Conservation (phyloP, 2,113 vertebrate genomes). For the Montifringilla adamsi region DNA sequence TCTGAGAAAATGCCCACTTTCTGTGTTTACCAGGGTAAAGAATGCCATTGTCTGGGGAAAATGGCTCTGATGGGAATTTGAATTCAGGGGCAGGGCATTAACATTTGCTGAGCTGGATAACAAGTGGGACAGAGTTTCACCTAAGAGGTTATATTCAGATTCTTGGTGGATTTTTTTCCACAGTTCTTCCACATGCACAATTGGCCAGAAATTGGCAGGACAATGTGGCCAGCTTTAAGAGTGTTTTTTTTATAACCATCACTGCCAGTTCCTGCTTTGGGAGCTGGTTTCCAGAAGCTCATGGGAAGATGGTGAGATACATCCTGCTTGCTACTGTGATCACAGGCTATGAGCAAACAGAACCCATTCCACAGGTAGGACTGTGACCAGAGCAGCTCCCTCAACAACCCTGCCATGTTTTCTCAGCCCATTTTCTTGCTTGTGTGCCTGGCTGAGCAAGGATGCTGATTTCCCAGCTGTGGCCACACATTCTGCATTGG, state of each 20-base stretch:
- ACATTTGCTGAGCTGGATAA: neutral
- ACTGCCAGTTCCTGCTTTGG: neutral
- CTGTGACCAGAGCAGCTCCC: neutral
- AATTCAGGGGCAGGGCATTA: neutral
- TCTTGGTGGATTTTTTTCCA: neutral
- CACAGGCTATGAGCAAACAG: neutral
- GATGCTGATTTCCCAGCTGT: neutral
- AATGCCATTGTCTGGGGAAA: neutral
- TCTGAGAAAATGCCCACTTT: constrained; percentile 18
- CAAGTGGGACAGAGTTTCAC: neutral
- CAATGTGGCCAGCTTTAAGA: neutral
- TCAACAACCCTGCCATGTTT: neutral
- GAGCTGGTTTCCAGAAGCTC: neutral
- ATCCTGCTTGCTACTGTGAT: neutral
- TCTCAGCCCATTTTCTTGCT: neutral
- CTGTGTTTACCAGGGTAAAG: neutral
- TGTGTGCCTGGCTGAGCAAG: neutral
- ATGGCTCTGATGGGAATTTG: neutral
- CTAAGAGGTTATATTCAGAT: neutral
- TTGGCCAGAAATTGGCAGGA: neutral
- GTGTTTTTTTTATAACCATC: neutral
- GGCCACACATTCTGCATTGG: neutral
- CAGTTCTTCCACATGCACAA: neutral
- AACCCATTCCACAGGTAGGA: neutral
- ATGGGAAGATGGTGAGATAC: neutral